Base-by-base conservation (phyloP, 2,888 invertebrate species). In the Lapara coniferarum region DNA sequence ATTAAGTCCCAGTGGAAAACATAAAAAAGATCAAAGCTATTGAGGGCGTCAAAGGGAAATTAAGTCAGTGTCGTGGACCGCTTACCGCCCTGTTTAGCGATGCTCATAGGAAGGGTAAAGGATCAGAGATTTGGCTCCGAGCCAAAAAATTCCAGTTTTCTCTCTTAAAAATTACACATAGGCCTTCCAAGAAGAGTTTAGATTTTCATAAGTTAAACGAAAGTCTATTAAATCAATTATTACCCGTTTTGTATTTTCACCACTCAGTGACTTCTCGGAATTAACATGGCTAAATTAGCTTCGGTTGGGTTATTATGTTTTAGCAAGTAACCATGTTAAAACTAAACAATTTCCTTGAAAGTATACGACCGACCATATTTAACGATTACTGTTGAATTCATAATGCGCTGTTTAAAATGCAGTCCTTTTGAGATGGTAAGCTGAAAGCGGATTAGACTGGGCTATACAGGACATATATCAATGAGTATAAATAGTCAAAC, bases 221-320 rank as follows among this genome's bases (percentile, higher is more conserved):
- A 63, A 63, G 63, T 63, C 46, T 49, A 13, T 49, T 63, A 63
- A 63, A 63, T 63, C 63, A 46, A 63, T 63, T 63, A 63, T 19
- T 46, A 46, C 49, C 46, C 63, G 19, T 63, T 49, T 46, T 49
- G 49, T 19, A 63, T 19, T 63, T 63, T 49, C 46, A 16, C 46
- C 12, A 63, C 63, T 53, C 46, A 55, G 66, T 37, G 72, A 52
- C 25, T 70, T 71, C 71, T 69, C 75, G 68, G 63, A 63, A 63
- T 49, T 46, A 59, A 63, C 19, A 19, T 12, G 10, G 49, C 19
- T 37, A 63, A 46, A 63, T 63, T 63, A 19, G 16, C 49, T 46
- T 63, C 46, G 19, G 49, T 63, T 63, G 63, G 49, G 16, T 63
- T 63, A 19, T 19, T 63, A 13, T 63, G 49, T 63, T 63, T 63